Conservation (phyloP, 2,113 vertebrate genomes). For the Vombatus ursinus region DNA sequence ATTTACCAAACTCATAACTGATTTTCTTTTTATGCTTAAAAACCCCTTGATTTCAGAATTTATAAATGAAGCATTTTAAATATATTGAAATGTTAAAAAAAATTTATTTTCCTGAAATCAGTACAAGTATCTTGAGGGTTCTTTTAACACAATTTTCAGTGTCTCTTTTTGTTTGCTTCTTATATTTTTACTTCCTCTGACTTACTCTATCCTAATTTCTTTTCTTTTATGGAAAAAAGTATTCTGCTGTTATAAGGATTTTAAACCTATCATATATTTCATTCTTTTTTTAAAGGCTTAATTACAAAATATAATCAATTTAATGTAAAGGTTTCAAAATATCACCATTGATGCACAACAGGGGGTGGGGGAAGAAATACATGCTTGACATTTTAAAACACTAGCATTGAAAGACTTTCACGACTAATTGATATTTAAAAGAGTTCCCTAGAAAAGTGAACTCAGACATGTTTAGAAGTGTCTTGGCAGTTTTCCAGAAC, state of each 20-base stretch:
- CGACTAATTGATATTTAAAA: constrained; percentile 89
- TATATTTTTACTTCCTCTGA: background rate
- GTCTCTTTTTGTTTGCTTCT: constrained; percentile 10
- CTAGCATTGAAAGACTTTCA: constrained; percentile 83
- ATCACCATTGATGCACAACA: constrained; percentile 77
- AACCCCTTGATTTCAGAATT: constrained; percentile 66
- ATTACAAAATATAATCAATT: constrained; percentile 84
- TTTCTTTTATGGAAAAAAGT: constrained; percentile 34
- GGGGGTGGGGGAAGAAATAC: constrained; percentile 69
- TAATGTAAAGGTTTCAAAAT: constrained; percentile 83
- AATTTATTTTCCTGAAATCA: constrained; percentile 74
- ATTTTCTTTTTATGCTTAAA: constrained; percentile 60
- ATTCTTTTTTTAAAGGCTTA: constrained; percentile 75
- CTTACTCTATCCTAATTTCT: background rate
- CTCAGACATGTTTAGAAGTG: constrained; percentile 85
- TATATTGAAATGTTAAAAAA: constrained; percentile 72
- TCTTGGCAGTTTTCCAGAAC: constrained; percentile 84
- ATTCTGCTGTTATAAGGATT: constrained; percentile 72
- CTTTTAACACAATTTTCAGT: constrained; percentile 40
- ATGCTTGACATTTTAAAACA: constrained; percentile 86
- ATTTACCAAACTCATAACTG: constrained; percentile 54
- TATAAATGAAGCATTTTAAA: constrained; percentile 73
- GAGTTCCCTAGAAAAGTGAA: constrained; percentile 84
- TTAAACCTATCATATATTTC: constrained; percentile 67
- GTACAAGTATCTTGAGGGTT: constrained; percentile 62